These are phyloP conservation scores for Gopherus evgoodei DNA, from an alignment of 2,113 vertebrate species.

Conservation along the genomic window DNA sequence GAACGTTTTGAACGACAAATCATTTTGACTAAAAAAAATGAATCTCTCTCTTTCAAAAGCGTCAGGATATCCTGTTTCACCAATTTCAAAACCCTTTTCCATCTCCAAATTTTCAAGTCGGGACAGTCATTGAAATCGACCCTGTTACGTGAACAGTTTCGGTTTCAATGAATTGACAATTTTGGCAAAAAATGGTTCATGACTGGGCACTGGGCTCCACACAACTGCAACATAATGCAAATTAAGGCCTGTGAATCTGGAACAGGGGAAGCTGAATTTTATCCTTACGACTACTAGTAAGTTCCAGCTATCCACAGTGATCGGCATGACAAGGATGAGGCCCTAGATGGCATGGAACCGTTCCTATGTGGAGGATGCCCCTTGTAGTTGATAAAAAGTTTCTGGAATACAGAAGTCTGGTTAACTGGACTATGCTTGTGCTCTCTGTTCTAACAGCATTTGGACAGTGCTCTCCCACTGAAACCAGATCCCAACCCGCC, in stretches of 20 bases:
- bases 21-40: neutral
- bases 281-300: neutral
- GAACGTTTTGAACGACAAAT: neutral
- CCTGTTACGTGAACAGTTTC: neutral
- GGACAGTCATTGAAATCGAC: neutral
- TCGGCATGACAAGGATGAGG: neutral
- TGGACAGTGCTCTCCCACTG: no score
- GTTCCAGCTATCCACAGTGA: neutral
- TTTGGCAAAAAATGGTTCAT: neutral
- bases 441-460: neutral
- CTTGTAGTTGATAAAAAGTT: neutral
- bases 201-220: neutral
- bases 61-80: neutral
- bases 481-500: neutral
- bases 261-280: neutral
- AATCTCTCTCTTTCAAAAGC: neutral
- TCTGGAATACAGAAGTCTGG: neutral
- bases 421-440: neutral
- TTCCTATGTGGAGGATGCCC: neutral
- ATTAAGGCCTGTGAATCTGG: neutral
- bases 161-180: neutral
- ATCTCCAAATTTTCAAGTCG: neutral
- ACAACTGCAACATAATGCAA: neutral
- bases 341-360: neutral
- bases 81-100: neutral